phyloP scores from a whole-genome alignment of 2,113 vertebrate species.

The Oncorhynchus nerka region DNA sequence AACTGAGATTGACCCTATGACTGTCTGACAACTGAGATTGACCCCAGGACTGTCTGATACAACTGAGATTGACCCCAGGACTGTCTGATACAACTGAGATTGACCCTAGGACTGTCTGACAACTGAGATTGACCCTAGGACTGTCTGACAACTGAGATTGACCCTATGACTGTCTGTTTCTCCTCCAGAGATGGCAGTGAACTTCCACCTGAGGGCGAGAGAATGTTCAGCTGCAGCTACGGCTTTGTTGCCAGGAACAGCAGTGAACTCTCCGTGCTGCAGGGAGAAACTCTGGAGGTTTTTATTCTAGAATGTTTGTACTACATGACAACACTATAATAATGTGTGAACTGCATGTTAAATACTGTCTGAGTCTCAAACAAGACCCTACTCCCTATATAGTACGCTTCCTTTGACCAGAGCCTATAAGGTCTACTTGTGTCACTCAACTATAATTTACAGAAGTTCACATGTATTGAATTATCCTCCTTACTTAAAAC shows the following conservation, averaged over 20 bases:
- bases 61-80: too few relatives aligned
- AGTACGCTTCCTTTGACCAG: too few relatives aligned
- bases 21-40: too few relatives aligned
- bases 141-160: too few relatives aligned
- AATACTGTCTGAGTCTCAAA: too few relatives aligned
- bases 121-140: too few relatives aligned
- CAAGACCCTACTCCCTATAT: too few relatives aligned
- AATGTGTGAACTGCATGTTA: background rate
- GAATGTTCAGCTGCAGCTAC: constrained; percentile 78
- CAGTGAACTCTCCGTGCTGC: constrained; percentile 84
- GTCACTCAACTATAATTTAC: background rate
- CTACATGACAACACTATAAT: background rate
- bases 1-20: too few relatives aligned
- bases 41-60: too few relatives aligned
- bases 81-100: background rate
- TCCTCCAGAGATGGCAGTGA: constrained; percentile 46
- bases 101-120: too few relatives aligned
- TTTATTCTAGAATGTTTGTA: background rate
- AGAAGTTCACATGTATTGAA: background rate
- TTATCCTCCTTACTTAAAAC: background rate
- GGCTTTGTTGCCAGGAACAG: constrained; percentile 87
- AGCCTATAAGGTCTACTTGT: too few relatives aligned
- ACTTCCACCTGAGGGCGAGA: constrained; percentile 39
- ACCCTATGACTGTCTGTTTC: background rate
- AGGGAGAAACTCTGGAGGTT: constrained; percentile 81